A percentile compares a stretch with the other conserved stretches of the same genome.
Conservation (phyloP, 2,113 vertebrate genomes). For the Microtus ochrogaster region DNA sequence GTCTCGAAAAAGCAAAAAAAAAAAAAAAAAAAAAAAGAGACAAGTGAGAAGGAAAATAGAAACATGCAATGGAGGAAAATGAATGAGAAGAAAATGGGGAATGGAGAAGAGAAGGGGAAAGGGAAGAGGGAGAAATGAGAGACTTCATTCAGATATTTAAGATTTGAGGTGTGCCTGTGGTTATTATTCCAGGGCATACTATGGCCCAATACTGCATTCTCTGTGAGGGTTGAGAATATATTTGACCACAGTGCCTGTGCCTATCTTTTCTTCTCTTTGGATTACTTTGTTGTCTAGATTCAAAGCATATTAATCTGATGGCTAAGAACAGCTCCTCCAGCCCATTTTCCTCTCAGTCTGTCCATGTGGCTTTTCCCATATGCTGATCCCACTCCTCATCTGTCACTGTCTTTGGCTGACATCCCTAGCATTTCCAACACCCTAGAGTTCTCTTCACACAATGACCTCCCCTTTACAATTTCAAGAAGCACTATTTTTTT, state of each 20-base stretch:
- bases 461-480: too few relatives aligned
- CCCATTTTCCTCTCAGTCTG: background rate
- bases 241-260: background rate
- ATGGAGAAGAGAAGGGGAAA: fast-evolving
- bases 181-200: background rate
- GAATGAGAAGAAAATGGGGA: background rate
- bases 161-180: background rate
- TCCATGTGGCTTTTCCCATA: background rate
- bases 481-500: background rate
- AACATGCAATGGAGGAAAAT: background rate
- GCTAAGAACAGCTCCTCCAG: background rate
- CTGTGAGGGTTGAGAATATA: background rate
- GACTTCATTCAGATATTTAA: background rate
- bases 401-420: background rate
- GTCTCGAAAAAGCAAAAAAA: too few relatives aligned
- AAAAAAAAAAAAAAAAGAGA: too few relatives aligned
- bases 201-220: background rate
- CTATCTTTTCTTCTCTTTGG: background rate
- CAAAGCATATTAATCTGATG: background rate
- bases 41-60: background rate
- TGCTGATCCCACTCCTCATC: background rate
- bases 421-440: background rate
- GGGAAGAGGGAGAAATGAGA: background rate
- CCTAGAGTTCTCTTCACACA: too few relatives aligned
- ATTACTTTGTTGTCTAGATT: background rate